These are phyloP conservation scores for Epinephelus moara DNA, from an alignment of 2,113 vertebrate genomes.

Conservation along the genomic window DNA sequence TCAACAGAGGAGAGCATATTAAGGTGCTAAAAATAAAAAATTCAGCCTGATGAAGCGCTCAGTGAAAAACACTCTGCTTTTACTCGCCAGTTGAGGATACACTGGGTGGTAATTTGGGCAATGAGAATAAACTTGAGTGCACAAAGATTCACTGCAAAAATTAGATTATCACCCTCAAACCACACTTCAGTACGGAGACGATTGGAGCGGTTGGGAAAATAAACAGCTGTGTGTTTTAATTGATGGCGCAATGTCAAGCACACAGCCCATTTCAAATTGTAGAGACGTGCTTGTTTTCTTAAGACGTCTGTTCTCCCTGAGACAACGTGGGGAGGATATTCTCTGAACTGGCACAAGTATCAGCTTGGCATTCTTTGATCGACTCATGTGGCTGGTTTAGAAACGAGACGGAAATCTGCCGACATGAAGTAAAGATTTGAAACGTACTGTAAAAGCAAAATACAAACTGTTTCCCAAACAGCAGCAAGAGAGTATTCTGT, in stretches of 20 bases:
- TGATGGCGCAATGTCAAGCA: slow-evolving; percentile 45
- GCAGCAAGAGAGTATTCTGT: neutral
- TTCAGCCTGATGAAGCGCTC: no score
- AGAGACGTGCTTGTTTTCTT: slow-evolving; percentile 29
- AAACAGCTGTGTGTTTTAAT: slow-evolving; percentile 55
- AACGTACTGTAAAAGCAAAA: neutral
- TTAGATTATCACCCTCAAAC: neutral
- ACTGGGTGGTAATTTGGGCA: neutral
- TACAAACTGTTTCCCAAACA: neutral
- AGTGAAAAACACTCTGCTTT: neutral
- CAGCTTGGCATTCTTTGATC: neutral
- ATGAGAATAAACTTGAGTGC: slow-evolving; percentile 4
- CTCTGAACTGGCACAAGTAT: slow-evolving; percentile 6
- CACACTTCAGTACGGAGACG: neutral
- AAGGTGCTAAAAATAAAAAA: neutral
- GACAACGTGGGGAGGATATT: neutral
- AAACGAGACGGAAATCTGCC: neutral
- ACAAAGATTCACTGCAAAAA: slow-evolving; percentile 14
- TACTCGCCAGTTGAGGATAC: neutral
- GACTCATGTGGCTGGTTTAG: neutral
- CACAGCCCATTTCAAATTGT: slow-evolving; percentile 12
- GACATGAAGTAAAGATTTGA: neutral
- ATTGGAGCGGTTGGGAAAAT: slow-evolving; percentile 19
- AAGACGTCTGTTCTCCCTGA: slow-evolving; percentile 5
- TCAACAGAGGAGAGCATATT: neutral